These are phyloP conservation scores for Tachuris rubrigastra DNA, from an alignment of 2,113 vertebrate genomes.

Conservation along the genomic window DNA sequence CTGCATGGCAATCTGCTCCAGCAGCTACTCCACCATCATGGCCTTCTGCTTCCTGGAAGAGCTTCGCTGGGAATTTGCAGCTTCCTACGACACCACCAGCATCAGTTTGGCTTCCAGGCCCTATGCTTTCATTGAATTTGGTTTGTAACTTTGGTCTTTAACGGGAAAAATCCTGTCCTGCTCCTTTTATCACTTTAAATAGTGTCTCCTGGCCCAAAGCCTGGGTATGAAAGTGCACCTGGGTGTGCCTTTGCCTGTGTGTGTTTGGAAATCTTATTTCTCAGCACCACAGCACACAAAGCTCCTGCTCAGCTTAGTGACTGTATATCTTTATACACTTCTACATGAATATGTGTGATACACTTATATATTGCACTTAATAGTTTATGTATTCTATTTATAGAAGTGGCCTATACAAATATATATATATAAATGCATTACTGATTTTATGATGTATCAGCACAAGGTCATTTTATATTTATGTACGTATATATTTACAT, in stretches of 20 bases:
- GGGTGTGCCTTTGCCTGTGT: not conserved
- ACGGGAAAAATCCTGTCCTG: not conserved
- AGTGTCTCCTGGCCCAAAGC: not conserved
- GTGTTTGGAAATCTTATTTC: too few species aligned
- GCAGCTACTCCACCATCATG: slow-evolving; percentile 82
- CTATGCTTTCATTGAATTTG: slow-evolving; percentile 93
- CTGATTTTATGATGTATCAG: too few species aligned
- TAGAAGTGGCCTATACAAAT: too few species aligned
- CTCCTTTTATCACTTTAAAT: not conserved
- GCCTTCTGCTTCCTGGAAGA: slow-evolving; percentile 97
- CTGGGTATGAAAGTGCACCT: not conserved
- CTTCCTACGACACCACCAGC: slow-evolving; percentile 79
- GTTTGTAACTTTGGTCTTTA: slow-evolving; percentile 72
- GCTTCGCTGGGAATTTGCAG: slow-evolving; percentile 90
- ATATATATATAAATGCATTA: too few species aligned
- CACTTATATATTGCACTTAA: too few species aligned
- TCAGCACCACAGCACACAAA: too few species aligned
- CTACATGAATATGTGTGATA: too few species aligned
- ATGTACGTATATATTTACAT: too few species aligned
- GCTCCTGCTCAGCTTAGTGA: too few species aligned
- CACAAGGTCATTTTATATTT: too few species aligned
- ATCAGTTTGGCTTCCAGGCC: slow-evolving; percentile 86
- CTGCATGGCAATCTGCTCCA: slow-evolving; percentile 90
- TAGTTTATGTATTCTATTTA: too few species aligned
- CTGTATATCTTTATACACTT: too few species aligned